phyloP scores from a whole-genome alignment of 2,797 vertebrate genomes.

The Eulemur rubriventer region DNA sequence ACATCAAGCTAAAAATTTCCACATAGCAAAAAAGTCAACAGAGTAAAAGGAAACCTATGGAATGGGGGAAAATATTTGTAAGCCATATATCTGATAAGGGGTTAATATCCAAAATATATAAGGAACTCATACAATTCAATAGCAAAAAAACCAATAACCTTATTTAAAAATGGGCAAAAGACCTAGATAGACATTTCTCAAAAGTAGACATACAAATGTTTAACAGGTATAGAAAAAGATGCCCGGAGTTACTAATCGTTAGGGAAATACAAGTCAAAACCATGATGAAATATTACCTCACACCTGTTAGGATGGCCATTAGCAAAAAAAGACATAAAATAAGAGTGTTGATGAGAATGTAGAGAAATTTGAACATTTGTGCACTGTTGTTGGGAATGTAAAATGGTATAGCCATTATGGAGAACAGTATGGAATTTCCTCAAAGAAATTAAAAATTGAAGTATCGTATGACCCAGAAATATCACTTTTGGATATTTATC shows the following conservation, averaged over 20 bases:
- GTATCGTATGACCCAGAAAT: not conserved
- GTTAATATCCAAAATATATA: no score
- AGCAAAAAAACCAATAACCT: not conserved
- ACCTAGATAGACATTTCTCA: not conserved
- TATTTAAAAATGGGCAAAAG: not conserved
- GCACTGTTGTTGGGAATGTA: not conserved
- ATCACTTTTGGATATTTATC: not conserved
- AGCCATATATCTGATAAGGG: no score
- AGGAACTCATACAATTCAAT: not conserved
- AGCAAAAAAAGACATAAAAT: not conserved
- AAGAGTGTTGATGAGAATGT: no score
- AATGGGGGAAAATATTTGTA: not conserved
- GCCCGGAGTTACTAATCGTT: not conserved
- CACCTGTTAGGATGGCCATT: not conserved
- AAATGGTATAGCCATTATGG: not conserved
- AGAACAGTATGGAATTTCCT: not conserved
- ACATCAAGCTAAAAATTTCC: not conserved
- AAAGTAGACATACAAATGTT: not conserved
- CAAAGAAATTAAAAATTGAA: not conserved
- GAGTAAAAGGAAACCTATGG: not conserved
- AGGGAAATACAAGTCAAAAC: not conserved
- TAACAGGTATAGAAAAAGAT: not conserved
- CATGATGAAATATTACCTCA: not conserved
- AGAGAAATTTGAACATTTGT: not conserved
- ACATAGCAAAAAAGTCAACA: not conserved